Percentiles rank a stretch among this genome's conserved stretches.
Evolutionary conservation across 2,113 vertebrate genomes (phyloP).

Genomic region (Hymenochirus boettgeri): DNA sequence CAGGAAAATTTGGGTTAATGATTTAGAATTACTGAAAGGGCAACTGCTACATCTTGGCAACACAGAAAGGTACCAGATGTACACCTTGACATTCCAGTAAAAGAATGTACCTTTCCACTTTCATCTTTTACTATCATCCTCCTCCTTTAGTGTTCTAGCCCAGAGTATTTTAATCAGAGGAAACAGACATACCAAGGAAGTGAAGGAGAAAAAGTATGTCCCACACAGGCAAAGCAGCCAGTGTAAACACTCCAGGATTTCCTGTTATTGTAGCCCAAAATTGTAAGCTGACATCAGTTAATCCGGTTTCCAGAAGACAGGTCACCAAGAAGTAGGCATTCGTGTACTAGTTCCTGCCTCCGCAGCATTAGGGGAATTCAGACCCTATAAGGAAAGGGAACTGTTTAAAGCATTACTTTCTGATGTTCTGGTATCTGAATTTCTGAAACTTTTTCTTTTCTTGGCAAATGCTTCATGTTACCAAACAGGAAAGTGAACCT

Average conservation of each 20-base stretch:
- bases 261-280: slow-evolving; percentile 77
- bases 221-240: slow-evolving; percentile 58
- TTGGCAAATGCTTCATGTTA: slow-evolving; percentile 51
- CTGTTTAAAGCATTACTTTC: slow-evolving; percentile 13
- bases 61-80: background rate
- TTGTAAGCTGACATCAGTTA: slow-evolving; percentile 65
- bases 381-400: slow-evolving; percentile 65
- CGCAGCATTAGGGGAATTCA: slow-evolving; percentile 44
- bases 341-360: background rate
- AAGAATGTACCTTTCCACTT: background rate
- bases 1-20: too few relatives aligned
- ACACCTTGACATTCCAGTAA: slow-evolving; percentile 14
- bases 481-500: slow-evolving; percentile 54
- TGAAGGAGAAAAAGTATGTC: slow-evolving; percentile 57
- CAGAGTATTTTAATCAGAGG: slow-evolving; percentile 67
- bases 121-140: slow-evolving; percentile 39
- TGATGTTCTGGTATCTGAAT: slow-evolving; percentile 33
- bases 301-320: slow-evolving; percentile 50
- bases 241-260: slow-evolving; percentile 70
- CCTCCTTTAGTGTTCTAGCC: slow-evolving; percentile 47
- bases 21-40: too few relatives aligned
- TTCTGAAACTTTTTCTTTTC: slow-evolving; percentile 48
- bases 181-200: slow-evolving; percentile 70
- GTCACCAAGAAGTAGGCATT: slow-evolving; percentile 50
- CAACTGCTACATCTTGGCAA: background rate